A percentile compares a stretch with the other conserved stretches of the same genome.
Conservation (phyloP, 1,140 invertebrate species). For the Zaprionus inermis region DNA sequence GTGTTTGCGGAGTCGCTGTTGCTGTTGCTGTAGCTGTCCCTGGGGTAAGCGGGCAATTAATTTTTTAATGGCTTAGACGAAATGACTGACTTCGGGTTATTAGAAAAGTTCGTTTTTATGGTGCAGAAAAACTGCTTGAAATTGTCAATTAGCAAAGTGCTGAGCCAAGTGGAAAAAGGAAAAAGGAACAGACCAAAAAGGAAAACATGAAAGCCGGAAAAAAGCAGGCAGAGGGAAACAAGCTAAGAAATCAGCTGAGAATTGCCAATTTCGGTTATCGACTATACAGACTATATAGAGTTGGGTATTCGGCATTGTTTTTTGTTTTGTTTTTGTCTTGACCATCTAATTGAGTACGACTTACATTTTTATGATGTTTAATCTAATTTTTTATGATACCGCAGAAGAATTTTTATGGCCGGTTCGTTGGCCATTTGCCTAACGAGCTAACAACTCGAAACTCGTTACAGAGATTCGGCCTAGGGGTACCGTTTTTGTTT, state of each 20-base stretch:
- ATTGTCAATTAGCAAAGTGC: conserved; percentile 81
- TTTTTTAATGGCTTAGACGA: conserved; percentile 80
- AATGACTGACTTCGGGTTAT: conserved; percentile 76
- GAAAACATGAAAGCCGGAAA: neutral
- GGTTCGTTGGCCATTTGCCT: conserved; percentile 53
- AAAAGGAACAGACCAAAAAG: neutral
- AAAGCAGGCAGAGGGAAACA: neutral
- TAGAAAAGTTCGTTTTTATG: conserved; percentile 59
- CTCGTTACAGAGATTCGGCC: conserved; percentile 59
- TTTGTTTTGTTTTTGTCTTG: conserved; percentile 2
- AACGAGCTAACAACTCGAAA: conserved; percentile 62
- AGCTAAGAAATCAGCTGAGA: conserved; percentile 34
- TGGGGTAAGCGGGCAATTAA: conserved; percentile 73
- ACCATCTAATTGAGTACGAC: conserved; percentile 68
- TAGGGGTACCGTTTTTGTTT: conserved; percentile 42
- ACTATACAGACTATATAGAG: too few relatives aligned
- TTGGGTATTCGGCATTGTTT: conserved; percentile 5
- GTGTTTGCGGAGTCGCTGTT: conserved; percentile 40
- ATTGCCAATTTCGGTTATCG: conserved; percentile 52
- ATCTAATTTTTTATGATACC: conserved; percentile 68
- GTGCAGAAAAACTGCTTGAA: conserved; percentile 53
- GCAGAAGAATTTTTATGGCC: conserved; percentile 49
- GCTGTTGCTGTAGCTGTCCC: conserved; percentile 26
- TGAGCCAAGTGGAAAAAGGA: conserved; percentile 15
- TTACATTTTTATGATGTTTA: conserved; percentile 78